Percentiles rank a stretch among this genome's conserved stretches.
Evolutionary conservation across 2,888 invertebrate species (phyloP).

Genomic region (Auanema freiburgensis): DNA sequence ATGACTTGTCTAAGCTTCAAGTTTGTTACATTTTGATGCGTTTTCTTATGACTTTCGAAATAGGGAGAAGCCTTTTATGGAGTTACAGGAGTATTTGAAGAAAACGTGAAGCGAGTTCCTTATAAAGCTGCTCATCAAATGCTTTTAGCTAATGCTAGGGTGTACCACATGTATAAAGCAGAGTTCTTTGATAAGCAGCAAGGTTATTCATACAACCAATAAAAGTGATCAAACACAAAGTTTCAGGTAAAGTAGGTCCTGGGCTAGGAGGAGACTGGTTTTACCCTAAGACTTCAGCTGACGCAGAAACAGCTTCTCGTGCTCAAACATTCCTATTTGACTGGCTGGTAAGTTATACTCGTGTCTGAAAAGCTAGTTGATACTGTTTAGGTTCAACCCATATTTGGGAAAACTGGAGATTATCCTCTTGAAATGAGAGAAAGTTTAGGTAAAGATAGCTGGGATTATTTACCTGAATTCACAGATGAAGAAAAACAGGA

Average conservation of each 20-base stretch:
- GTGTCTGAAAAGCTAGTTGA: neutral
- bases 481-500: conserved; percentile 31
- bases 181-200: too few species aligned
- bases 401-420: conserved; percentile 28
- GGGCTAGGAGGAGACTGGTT: conserved; percentile 8
- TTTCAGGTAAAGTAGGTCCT: conserved; percentile 17
- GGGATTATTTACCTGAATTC: conserved; percentile 30
- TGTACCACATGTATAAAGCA: conserved; percentile 72
- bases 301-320: conserved; percentile 10
- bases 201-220: neutral
- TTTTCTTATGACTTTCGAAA: too few species aligned
- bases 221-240: conserved; percentile 17
- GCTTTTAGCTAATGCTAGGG: conserved; percentile 73
- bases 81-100: conserved; percentile 14
- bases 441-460: conserved; percentile 10
- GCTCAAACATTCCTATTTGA: conserved; percentile 31
- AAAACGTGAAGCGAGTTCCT: conserved; percentile 7
- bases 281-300: neutral
- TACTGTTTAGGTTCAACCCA: conserved; percentile 29
- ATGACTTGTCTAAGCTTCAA: conserved; percentile 27
- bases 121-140: conserved; percentile 71
- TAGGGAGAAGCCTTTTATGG: conserved; percentile 34
- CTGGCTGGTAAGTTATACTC: conserved; percentile 19
- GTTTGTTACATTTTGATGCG: neutral
- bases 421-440: conserved; percentile 33